Base-by-base conservation (phyloP, 2,888 invertebrate species). In the Ceriagrion tenellum region DNA sequence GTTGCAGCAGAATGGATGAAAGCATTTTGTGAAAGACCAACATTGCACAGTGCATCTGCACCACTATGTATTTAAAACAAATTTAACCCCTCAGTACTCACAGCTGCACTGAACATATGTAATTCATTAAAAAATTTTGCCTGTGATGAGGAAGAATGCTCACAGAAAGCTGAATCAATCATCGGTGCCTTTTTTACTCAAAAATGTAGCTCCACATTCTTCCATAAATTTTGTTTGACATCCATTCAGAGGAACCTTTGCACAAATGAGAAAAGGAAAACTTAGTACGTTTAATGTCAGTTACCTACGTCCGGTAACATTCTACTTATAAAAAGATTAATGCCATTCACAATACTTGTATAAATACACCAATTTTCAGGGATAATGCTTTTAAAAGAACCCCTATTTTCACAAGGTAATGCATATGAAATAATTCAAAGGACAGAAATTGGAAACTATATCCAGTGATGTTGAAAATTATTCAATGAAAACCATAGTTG, bases 21-120 rank as follows among this genome's bases (percentile, higher is more conserved):
- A 93, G 93, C 93, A 47, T 93, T 55, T 89, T 89, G 89, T 89
- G 89, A 89, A 89, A 81, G 81, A 81, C 81, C 81, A 81, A 81
- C 81, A 81, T 55, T 55, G 55, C 89, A 55, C n/a, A 59, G 69
- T 93, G 93, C 93, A 63, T 23, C 23, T 35, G 63, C 63, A 93
- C 55, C 93, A 12, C n/a, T 69, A 47, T 93, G 63, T 74, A 93
- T 40, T 40, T 35, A n/a, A 93, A 93, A 69, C 20, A 63, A 91
- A 74, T n/a, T 55, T 74, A n/a, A 47, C 47, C n/a, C 40, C 40
- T 30, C 56, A 20, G 30, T 91, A 91, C 47, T 63, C n/a, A 74
- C 69, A 69, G 93, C 93, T 74, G 93, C 93, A 69, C 40, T n/a
- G 74, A 47, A 93, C 63, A 26, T 59, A 30, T 26, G 35, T 69